These are phyloP conservation scores for Pangasianodon hypophthalmus DNA, from an alignment of 2,113 vertebrate genomes.

Conservation along the genomic window DNA sequence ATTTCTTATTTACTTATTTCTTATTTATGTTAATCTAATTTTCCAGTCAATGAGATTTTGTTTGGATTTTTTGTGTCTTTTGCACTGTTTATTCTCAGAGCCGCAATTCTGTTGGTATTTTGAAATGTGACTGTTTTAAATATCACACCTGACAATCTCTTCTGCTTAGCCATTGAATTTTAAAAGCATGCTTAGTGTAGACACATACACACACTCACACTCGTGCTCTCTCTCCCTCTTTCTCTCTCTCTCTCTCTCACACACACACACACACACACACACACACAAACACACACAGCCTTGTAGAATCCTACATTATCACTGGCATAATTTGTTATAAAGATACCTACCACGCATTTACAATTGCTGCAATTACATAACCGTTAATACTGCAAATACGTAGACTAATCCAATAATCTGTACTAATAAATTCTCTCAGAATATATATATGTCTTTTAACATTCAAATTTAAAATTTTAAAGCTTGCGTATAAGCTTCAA, in stretches of 20 bases:
- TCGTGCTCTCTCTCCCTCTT: too few relatives aligned
- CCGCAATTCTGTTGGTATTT: constrained; percentile 38
- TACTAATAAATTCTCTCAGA: neutral
- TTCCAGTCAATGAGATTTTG: constrained; percentile 24
- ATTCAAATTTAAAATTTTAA: neutral
- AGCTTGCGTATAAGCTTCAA: neutral
- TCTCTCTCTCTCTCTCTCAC: neutral
- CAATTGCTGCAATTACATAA: neutral
- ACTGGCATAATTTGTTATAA: neutral
- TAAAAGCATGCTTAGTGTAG: neutral
- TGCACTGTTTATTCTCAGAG: constrained; percentile 42
- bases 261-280: constrained; percentile 11
- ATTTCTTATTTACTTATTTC: neutral
- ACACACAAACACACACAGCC: neutral
- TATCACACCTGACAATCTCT: constrained; percentile 42
- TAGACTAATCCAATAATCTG: neutral
- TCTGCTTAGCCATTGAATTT: constrained; percentile 35
- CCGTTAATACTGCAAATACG: neutral
- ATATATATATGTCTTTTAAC: neutral
- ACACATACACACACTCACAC: constrained; percentile 10
- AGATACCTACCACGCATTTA: neutral
- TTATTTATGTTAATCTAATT: neutral
- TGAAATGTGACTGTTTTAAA: constrained; percentile 42
- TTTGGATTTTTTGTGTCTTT: neutral
- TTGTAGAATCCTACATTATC: neutral